A percentile compares a stretch with the other conserved stretches of the same genome.
phyloP scores from a whole-genome alignment of 2,888 invertebrate species.

The Apodemia hepburni region DNA sequence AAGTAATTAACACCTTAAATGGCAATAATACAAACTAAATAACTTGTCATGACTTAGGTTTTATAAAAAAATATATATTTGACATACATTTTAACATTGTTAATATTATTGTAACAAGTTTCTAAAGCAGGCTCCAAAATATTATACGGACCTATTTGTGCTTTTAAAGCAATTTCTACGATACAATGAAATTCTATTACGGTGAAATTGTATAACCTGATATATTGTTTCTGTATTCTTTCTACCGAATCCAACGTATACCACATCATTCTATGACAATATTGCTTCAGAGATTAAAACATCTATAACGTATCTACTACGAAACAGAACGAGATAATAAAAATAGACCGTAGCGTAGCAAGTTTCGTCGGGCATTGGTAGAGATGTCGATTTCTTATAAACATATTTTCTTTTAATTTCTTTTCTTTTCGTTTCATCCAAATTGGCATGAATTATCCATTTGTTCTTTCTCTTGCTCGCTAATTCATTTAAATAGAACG shows the following conservation, averaged over 20 bases:
- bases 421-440: too few relatives aligned
- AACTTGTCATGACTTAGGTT: too few relatives aligned
- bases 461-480: background rate
- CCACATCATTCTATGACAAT: conserved; percentile 34
- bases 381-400: background rate
- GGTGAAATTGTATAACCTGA: conserved; percentile 18
- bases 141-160: conserved; percentile 1
- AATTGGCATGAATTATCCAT: background rate
- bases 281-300: conserved; percentile 57
- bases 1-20: too few relatives aligned
- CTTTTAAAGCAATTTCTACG: conserved; percentile 12
- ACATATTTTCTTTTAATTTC: background rate
- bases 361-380: conserved; percentile 62
- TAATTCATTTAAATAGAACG: background rate
- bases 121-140: background rate
- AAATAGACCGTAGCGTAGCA: conserved; percentile 70
- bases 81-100: background rate
- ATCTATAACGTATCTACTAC: conserved; percentile 52
- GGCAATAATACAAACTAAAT: too few relatives aligned
- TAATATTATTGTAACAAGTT: background rate
- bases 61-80: too few relatives aligned
- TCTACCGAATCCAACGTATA: conserved; percentile 29
- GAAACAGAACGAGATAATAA: conserved; percentile 66
- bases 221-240: conserved; percentile 25
- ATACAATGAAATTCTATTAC: conserved; percentile 18